phyloP scores from a whole-genome alignment of 2,797 vertebrate genomes.

The Microctenopoma lineatum region DNA sequence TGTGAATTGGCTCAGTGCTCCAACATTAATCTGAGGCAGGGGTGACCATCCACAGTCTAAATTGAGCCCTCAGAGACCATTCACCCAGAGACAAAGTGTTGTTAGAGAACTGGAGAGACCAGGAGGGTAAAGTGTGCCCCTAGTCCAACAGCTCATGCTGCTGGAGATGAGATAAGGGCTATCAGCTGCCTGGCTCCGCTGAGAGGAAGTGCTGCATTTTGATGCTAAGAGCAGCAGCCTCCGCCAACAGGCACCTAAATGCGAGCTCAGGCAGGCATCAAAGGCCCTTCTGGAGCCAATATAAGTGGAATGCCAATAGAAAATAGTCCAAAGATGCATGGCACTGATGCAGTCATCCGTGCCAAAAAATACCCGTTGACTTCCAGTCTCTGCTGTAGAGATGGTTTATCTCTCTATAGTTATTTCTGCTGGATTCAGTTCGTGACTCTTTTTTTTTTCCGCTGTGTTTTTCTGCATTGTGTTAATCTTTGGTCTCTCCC shows the following conservation, averaged over 20 bases:
- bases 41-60: constrained; percentile 81
- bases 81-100: constrained; percentile 79
- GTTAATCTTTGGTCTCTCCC: constrained; percentile 34
- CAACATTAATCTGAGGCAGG: constrained; percentile 78
- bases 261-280: constrained; percentile 59
- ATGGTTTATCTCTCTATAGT: constrained; percentile 55
- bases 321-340: constrained; percentile 56
- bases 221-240: constrained; percentile 60
- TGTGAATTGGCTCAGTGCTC: constrained; percentile 74
- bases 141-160: constrained; percentile 68
- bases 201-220: constrained; percentile 74
- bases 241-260: constrained; percentile 57
- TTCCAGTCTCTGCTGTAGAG: constrained; percentile 41
- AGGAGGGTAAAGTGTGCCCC: constrained; percentile 60
- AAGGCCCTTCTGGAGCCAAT: constrained; percentile 56
- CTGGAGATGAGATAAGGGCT: constrained; percentile 81
- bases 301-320: constrained; percentile 67
- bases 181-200: constrained; percentile 73
- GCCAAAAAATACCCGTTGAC: constrained; percentile 54
- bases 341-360: constrained; percentile 56
- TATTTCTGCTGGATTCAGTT: constrained; percentile 50
- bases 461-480: constrained; percentile 21
- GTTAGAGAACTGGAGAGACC: constrained; percentile 75
- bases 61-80: constrained; percentile 86
- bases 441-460: constrained; percentile 22